These are phyloP conservation scores for Aradus depressus DNA, from an alignment of 2,888 invertebrate species.

Conservation along the genomic window DNA sequence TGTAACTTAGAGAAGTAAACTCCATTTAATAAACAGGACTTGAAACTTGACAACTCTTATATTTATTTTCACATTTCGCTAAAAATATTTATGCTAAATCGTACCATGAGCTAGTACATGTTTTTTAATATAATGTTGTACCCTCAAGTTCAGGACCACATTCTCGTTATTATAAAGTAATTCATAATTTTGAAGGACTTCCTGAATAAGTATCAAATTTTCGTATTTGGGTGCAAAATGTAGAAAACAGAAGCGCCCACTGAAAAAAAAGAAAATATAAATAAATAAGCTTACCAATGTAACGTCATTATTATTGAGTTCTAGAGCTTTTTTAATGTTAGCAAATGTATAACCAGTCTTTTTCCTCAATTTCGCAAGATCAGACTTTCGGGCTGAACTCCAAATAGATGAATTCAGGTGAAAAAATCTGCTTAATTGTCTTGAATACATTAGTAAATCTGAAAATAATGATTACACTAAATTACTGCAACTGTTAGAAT, in stretches of 20 bases:
- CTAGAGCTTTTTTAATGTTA: slow-evolving; percentile 91
- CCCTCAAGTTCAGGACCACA: too few species aligned
- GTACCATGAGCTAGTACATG: too few species aligned
- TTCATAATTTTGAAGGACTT: too few species aligned
- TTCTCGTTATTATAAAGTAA: too few species aligned
- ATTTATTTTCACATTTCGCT: too few species aligned
- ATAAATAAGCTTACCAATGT: slow-evolving; percentile 51
- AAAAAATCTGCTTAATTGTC: slow-evolving; percentile 42
- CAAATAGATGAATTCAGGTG: slow-evolving; percentile 46
- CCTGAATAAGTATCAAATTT: background rate
- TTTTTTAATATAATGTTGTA: too few species aligned
- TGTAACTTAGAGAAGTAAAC: too few species aligned
- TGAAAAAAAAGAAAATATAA: too few species aligned
- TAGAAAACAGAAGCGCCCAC: too few species aligned
- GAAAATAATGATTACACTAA: background rate
- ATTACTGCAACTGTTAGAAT: background rate
- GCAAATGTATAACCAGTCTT: slow-evolving; percentile 92
- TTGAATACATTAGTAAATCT: slow-evolving; percentile 6
- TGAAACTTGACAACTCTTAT: too few species aligned
- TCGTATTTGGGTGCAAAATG: background rate
- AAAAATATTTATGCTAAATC: too few species aligned
- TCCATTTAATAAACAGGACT: too few species aligned
- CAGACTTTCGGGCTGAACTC: slow-evolving; percentile 53
- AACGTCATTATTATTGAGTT: slow-evolving; percentile 77
- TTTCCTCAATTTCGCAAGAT: slow-evolving; percentile 74